Evolutionary conservation across 2,113 vertebrate species (phyloP).

Genomic region (Pogona vitticeps): DNA sequence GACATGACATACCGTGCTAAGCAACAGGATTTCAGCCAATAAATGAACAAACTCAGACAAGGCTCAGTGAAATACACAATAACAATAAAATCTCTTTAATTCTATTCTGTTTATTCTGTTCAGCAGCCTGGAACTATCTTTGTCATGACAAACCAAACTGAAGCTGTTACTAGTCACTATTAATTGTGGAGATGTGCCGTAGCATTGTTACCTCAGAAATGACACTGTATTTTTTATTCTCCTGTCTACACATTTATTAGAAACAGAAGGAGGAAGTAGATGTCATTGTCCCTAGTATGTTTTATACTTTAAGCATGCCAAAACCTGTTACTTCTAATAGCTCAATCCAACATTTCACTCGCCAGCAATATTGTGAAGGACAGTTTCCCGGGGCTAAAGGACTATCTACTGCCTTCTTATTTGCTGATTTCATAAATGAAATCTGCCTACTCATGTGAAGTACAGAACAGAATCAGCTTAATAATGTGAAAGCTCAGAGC

Average conservation of each 20-base stretch:
- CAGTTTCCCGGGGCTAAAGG: conserved; percentile 24
- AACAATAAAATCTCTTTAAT: not conserved
- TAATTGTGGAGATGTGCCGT: not conserved
- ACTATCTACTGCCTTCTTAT: not conserved
- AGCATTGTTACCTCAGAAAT: conserved; percentile 17
- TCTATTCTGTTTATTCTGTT: conserved; percentile 36
- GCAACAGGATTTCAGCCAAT: no score
- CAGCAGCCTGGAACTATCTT: conserved; percentile 30
- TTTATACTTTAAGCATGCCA: conserved; percentile 69
- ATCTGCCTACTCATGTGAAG: no score
- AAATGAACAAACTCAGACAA: not conserved
- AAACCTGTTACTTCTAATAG: conserved; percentile 57
- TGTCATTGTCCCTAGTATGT: conserved; percentile 42
- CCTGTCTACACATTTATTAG: not conserved
- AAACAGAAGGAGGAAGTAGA: not conserved
- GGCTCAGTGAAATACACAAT: not conserved
- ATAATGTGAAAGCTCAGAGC: not conserved
- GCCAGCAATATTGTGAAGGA: conserved; percentile 53
- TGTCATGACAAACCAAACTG: conserved; percentile 24
- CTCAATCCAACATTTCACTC: conserved; percentile 37
- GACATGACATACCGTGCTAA: no score
- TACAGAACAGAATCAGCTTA: rapidly evolving
- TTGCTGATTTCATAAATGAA: conserved; percentile 21
- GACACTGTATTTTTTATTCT: conserved; percentile 22
- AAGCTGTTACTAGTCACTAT: conserved; percentile 17